A percentile compares a stretch with the other conserved stretches of the same genome.
phyloP scores from a whole-genome alignment of 1,140 invertebrate species.

The Mya arenaria region DNA sequence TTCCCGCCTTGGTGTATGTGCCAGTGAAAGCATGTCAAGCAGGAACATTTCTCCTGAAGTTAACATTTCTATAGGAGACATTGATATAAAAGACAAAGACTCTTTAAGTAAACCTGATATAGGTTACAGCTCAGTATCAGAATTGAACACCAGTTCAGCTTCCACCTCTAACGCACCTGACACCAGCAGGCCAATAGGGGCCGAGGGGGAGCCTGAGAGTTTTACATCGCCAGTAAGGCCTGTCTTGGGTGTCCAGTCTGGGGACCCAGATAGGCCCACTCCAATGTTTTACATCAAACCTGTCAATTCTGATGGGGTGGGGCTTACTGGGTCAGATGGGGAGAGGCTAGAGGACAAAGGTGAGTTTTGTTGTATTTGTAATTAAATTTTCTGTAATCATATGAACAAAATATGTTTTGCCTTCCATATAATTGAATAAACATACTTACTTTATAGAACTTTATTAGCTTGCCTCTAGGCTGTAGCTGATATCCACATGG shows the following conservation, averaged over 20 bases:
- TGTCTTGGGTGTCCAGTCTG: constrained; percentile 70
- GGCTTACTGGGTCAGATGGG: constrained; percentile 68
- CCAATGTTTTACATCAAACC: constrained; percentile 77
- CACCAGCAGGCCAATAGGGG: neutral
- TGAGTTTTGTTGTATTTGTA: neutral
- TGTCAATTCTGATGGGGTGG: constrained; percentile 74
- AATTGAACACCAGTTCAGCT: neutral
- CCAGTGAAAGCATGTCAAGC: neutral
- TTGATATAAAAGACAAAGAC: constrained; percentile 10
- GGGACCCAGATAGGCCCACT: constrained; percentile 65
- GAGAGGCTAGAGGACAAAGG: constrained; percentile 77
- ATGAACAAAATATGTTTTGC: no score
- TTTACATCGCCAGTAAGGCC: constrained; percentile 52
- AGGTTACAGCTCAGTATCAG: constrained; percentile 34
- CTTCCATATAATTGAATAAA: no score
- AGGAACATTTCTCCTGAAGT: constrained; percentile 2
- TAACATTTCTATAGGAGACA: neutral
- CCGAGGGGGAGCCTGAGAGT: constrained; percentile 20
- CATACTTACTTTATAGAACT: no score
- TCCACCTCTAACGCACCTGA: neutral
- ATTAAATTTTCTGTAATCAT: no score
- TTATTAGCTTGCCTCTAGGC: no score
- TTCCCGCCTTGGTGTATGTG: neutral
- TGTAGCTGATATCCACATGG: no score
- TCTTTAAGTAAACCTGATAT: no score